Conservation (phyloP, 2,888 invertebrate species). For the Eilema depressum region DNA sequence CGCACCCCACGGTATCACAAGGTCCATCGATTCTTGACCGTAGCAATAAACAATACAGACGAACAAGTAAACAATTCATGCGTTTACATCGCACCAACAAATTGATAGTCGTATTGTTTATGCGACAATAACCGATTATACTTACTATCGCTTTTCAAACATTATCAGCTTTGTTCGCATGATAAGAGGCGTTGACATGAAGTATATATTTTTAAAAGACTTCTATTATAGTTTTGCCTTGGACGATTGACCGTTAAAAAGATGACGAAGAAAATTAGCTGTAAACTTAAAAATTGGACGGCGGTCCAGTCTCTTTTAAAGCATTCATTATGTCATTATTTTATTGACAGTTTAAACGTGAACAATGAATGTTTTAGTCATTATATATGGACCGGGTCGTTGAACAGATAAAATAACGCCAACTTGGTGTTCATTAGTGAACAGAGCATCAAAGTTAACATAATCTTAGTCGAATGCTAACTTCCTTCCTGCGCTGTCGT, state of each 20-base stretch:
- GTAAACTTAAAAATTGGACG: not conserved
- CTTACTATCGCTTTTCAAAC: constrained; percentile 26
- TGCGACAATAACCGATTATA: constrained; percentile 27
- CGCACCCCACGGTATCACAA: too few relatives aligned
- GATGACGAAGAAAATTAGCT: not conserved
- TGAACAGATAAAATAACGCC: not conserved
- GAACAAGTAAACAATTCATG: constrained; percentile 21
- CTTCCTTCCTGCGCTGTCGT: too few relatives aligned
- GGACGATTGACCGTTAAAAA: not conserved
- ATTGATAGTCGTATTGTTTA: constrained; percentile 31
- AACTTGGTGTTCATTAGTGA: not conserved
- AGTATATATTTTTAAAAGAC: not conserved
- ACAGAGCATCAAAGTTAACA: not conserved
- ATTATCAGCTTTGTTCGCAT: constrained; percentile 27
- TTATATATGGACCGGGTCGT: not conserved
- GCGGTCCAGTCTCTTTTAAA: not conserved
- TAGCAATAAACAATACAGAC: constrained; percentile 18
- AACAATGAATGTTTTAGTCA: too few relatives aligned
- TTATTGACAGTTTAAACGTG: not conserved
- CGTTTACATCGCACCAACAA: constrained; percentile 9
- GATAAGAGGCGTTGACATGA: constrained; percentile 8
- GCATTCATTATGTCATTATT: not conserved
- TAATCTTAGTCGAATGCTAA: too few relatives aligned
- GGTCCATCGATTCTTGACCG: constrained; percentile 10
- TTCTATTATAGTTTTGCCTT: not conserved